Percentiles rank a stretch among this genome's conserved stretches.
Evolutionary conservation across 2,113 vertebrate species (phyloP).

Genomic region (Xiphophorus hellerii): DNA sequence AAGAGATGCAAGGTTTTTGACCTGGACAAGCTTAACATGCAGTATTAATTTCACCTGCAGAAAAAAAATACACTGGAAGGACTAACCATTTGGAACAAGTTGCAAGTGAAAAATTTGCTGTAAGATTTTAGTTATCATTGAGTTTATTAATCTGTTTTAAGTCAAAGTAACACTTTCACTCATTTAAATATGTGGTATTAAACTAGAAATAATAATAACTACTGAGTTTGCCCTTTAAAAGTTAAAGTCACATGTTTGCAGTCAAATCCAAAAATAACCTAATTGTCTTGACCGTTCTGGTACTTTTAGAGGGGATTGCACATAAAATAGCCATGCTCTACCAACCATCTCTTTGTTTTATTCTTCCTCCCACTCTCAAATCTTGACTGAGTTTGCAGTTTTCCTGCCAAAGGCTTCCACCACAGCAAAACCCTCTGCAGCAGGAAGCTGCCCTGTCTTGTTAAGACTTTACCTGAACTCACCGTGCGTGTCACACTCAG

Average conservation of each 20-base stretch:
- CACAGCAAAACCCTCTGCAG: slow-evolving; percentile 18
- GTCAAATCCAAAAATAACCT: background rate
- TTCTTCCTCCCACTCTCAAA: slow-evolving; percentile 26
- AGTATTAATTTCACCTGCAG: no score
- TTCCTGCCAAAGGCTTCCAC: slow-evolving; percentile 29
- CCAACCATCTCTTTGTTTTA: slow-evolving; percentile 2
- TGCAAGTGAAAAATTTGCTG: no score
- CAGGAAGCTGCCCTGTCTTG: slow-evolving; percentile 44
- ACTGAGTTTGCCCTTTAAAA: background rate
- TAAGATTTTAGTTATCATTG: no score
- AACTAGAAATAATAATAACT: no score
- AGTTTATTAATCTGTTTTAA: no score
- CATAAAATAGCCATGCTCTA: background rate
- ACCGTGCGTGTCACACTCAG: slow-evolving; percentile 39
- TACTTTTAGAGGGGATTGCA: background rate
- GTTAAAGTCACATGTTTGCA: background rate
- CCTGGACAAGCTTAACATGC: no score
- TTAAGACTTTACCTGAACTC: slow-evolving; percentile 54
- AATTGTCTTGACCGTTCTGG: background rate
- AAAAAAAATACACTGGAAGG: no score
- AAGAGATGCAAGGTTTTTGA: background rate
- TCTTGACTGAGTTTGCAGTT: slow-evolving; percentile 20
- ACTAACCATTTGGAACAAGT: no score
- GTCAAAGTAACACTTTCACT: no score
- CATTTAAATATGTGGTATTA: no score